phyloP scores from a whole-genome alignment of 1,140 invertebrate species.

The Drosophila pruinosa region DNA sequence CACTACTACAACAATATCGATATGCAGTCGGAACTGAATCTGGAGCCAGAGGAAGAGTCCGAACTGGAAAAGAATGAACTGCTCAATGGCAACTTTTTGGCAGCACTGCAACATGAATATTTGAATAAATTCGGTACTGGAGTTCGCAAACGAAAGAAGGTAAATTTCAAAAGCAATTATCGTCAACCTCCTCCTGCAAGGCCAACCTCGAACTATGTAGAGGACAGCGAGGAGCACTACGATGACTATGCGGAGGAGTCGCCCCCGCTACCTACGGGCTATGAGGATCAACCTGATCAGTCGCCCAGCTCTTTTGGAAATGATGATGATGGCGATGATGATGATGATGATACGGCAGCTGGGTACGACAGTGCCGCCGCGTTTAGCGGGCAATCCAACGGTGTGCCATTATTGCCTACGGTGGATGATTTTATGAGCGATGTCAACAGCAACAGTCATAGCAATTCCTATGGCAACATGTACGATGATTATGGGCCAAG shows the following conservation, averaged over 20 bases:
- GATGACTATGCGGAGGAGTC: constrained; percentile 47
- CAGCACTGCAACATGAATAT: constrained; percentile 66
- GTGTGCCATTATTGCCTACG: constrained; percentile 40
- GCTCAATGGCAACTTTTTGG: constrained; percentile 61
- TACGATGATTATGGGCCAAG: constrained; percentile 40
- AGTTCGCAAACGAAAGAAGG: constrained; percentile 56
- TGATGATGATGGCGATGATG: constrained; percentile 15
- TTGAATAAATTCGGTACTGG: constrained; percentile 41
- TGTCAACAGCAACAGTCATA: constrained; percentile 3
- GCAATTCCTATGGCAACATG: constrained; percentile 25
- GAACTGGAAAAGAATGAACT: constrained; percentile 53
- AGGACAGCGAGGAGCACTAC: constrained; percentile 27
- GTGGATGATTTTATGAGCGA: constrained; percentile 53
- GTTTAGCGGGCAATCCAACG: constrained; percentile 55
- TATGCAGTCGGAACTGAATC: not conserved
- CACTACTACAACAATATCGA: not conserved
- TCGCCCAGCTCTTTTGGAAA: constrained; percentile 22
- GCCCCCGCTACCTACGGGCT: not conserved
- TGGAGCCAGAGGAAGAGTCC: not conserved
- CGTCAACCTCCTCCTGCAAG: not conserved
- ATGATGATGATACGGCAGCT: constrained; percentile 20
- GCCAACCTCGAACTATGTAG: constrained; percentile 10
- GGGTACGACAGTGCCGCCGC: constrained; percentile 54
- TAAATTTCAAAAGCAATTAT: not conserved
- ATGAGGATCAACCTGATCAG: constrained; percentile 10